phyloP scores from a whole-genome alignment of 2,797 vertebrate genomes.

The Phataginus tricuspis region DNA sequence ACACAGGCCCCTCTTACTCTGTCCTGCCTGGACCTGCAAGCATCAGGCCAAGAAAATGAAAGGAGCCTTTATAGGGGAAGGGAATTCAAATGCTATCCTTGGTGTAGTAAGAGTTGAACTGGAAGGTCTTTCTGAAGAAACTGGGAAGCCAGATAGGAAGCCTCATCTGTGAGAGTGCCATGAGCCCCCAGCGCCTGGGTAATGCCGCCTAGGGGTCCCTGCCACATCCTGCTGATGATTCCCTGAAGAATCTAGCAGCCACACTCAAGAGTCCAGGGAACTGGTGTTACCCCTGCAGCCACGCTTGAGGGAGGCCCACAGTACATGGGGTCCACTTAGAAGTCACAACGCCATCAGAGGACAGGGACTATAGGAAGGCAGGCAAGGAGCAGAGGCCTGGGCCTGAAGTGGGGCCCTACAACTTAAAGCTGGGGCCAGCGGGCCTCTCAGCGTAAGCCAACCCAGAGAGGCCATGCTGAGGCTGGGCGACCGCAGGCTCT shows the following conservation, averaged over 20 bases:
- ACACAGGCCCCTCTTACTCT: not conserved
- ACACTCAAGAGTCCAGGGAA: not conserved
- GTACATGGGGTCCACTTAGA: not conserved
- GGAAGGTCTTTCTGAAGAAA: not conserved
- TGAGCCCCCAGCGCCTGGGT: not conserved
- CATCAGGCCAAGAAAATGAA: not conserved
- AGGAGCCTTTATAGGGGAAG: not conserved
- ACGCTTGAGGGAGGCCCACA: not conserved
- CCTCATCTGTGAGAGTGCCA: not conserved
- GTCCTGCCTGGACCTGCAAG: not conserved
- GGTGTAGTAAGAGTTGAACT: not conserved
- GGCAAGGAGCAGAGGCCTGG: not conserved
- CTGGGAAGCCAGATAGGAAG: not conserved
- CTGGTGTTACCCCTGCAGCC: not conserved
- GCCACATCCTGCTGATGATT: not conserved
- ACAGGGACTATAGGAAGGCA: not conserved
- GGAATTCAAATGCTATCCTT: not conserved
- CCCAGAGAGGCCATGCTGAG: not conserved
- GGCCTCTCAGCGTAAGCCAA: not conserved
- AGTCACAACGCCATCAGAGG: not conserved
- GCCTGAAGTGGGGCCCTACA: not conserved
- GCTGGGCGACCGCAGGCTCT: not conserved
- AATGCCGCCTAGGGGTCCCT: not conserved
- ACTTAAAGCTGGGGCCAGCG: not conserved
- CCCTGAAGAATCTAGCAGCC: not conserved